phyloP scores from a whole-genome alignment of 2,797 vertebrate genomes.

The Rhinichthys osculus region DNA sequence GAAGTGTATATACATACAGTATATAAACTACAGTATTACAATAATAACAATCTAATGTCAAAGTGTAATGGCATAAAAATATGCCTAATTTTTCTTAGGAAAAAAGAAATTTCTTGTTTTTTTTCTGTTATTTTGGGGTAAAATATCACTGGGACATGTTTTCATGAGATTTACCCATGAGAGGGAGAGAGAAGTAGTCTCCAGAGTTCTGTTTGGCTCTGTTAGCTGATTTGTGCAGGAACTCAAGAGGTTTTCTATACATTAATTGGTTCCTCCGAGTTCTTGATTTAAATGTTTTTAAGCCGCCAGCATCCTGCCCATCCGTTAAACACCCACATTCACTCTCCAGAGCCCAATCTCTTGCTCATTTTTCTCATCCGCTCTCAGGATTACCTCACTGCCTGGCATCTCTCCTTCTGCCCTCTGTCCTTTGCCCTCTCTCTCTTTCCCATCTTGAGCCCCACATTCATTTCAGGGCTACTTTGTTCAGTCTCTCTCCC shows the following conservation, averaged over 20 bases:
- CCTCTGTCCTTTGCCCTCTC: conserved; percentile 45
- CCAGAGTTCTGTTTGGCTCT: conserved; percentile 61
- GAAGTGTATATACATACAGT: background rate
- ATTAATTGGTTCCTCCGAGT: conserved; percentile 74
- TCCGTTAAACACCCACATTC: conserved; percentile 19
- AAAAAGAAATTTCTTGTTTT: no score
- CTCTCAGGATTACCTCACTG: conserved; percentile 44
- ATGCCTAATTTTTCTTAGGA: no score
- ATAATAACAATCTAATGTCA: no score
- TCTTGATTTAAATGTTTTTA: conserved; percentile 70
- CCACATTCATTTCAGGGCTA: conserved; percentile 43
- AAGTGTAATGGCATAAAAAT: no score
- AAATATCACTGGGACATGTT: no score
- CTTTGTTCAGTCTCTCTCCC: conserved; percentile 43
- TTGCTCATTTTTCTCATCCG: conserved; percentile 15
- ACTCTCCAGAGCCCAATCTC: conserved; percentile 37
- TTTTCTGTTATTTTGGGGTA: no score
- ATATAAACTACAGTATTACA: no score
- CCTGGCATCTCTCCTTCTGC: conserved; percentile 48
- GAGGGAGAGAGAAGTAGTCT: conserved; percentile 55
- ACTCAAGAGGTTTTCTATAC: conserved; percentile 66
- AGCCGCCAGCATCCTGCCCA: conserved; percentile 63
- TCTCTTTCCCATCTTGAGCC: conserved; percentile 25
- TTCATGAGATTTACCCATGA: background rate
- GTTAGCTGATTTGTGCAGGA: conserved; percentile 54